Evolutionary conservation across 2,888 invertebrate species (phyloP), one percentile per base, ranked within the genome.

Genomic region (Sclerodermus sp.): DNA sequence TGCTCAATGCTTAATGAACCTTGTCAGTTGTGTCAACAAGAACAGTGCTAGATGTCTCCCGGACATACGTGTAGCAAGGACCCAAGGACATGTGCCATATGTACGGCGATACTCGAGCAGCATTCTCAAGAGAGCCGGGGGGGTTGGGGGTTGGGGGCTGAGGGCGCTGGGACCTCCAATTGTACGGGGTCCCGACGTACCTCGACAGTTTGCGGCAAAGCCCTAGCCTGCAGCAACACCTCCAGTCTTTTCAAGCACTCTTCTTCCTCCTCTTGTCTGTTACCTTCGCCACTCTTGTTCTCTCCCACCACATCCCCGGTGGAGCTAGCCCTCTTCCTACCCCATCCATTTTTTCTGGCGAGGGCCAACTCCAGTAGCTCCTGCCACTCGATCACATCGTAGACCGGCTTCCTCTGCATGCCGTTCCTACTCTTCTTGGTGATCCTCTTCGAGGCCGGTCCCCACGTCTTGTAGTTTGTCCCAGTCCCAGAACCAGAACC

Each of bases 311-410:
- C 2, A 42, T 16, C 49, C 23, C 47, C 48, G 15, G n/a, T 3
- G 6, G 13, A 15, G 1, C 15, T 10, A 12, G n/a, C 50, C 51
- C 37, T 55, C 49, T 58, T 38, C 37, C 50, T 59, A 5, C 48
- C 41, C 52, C 55, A 60, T 30, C 61, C 73, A 60, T 76, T 82
- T 77, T 82, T 81, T 71, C 82, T 79, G 77, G 82, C 80, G 58
- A 83, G 73, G 37, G 84, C 82, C 71, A 84, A 77, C 67, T 84
- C 82, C 66, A 83, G 79, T 55, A 85, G 73, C 66, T 82, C 80
- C 60, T 81, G 80, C 84, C 84, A 84, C 34, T 82, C 80, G 39
- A 82, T 71, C 38, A 67, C 68, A 18, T 74, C 66, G 53, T 62
- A 60, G 14, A 62, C 55, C 37, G 62, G 59, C 47, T 64, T 50